A percentile compares a stretch with the other conserved stretches of the same genome.
Conservation (phyloP, 2,888 invertebrate genomes). For the Sepiola atlantica region DNA sequence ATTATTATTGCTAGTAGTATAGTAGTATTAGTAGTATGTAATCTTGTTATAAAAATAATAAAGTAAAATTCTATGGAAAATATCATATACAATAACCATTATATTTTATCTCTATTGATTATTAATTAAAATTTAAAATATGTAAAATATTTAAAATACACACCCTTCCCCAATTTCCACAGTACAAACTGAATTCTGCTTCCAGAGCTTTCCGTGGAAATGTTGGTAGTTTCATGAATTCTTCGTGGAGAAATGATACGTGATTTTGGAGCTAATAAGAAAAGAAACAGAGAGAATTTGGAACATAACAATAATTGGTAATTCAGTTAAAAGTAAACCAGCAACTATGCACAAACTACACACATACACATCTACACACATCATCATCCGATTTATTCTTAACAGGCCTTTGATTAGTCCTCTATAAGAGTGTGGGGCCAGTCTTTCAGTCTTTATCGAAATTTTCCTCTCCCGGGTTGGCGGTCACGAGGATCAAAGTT, state of each 20-base stretch:
- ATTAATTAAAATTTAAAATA: not conserved
- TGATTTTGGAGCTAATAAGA: slow-evolving; percentile 88
- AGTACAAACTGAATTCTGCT: slow-evolving; percentile 86
- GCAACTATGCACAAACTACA: too few species aligned
- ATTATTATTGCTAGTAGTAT: too few species aligned
- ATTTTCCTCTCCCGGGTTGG: too few species aligned
- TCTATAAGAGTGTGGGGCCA: too few species aligned
- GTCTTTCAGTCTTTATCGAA: too few species aligned
- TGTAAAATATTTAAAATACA: slow-evolving; percentile 49
- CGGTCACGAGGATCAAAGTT: too few species aligned
- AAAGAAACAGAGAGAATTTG: slow-evolving; percentile 33
- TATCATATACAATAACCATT: not conserved
- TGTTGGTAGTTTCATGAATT: slow-evolving; percentile 97
- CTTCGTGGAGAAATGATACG: slow-evolving; percentile 98
- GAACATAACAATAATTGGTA: not conserved
- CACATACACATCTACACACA: too few species aligned
- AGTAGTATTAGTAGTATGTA: too few species aligned
- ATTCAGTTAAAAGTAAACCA: not conserved
- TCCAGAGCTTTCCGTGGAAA: slow-evolving; percentile 98
- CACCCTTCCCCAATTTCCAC: slow-evolving; percentile 83
- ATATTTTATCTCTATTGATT: not conserved
- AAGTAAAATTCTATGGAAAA: not conserved
- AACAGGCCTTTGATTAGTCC: too few species aligned
- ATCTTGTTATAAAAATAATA: too few species aligned
- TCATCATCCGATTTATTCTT: too few species aligned